Base-by-base conservation (phyloP, 2,797 vertebrate species). In the Pseudotriccus pelzelni region DNA sequence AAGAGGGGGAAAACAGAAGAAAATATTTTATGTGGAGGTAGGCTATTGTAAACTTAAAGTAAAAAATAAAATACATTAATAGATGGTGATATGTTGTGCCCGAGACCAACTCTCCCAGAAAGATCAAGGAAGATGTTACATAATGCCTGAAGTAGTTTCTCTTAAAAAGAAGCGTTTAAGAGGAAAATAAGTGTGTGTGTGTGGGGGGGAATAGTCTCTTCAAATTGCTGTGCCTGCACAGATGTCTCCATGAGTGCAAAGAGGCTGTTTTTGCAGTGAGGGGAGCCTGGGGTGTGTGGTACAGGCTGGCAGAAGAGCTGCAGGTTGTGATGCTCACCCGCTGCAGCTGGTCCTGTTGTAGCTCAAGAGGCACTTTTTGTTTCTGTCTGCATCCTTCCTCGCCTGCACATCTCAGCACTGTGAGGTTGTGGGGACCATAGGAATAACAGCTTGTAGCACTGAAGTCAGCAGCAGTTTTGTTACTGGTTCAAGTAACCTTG, bases 301-400 rank as follows among this genome's bases (percentile, higher is more conserved):
- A 36, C 91, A 32, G 44, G 67, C 34, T 70, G 46, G 18, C 22
- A 1, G 1, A 19, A 41, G 21, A 43, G 41, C 66, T 52, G 67
- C 74, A 62, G 44, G 8, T 8, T 17, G 58, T 0, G 2, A 2
- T 34, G 59, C 67, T 84, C 4, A 0, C 21, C 25, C 0, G 0
- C 41, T 77, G 69, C 62, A 36, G 27, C 73, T 43, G n/a, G 14
- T 50, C 12, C 47, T 6, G 1, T 4, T 18, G 47, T 27, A 14
- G 32, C 67, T 73, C 24, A 27, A 15, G 63, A 66, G 70, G 49
- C 83, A 72, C 41, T 1, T 3, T 13, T 60, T 39, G 20, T 24
- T 59, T 50, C 21, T 43, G 18, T 37, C 39, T 4, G 2, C 7
- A 4, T n/a, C 87, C 10, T 46, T 39, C 62, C 52, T 44, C 0